Conservation (phyloP, 1,140 invertebrate species). For the Dreissena polymorpha region DNA sequence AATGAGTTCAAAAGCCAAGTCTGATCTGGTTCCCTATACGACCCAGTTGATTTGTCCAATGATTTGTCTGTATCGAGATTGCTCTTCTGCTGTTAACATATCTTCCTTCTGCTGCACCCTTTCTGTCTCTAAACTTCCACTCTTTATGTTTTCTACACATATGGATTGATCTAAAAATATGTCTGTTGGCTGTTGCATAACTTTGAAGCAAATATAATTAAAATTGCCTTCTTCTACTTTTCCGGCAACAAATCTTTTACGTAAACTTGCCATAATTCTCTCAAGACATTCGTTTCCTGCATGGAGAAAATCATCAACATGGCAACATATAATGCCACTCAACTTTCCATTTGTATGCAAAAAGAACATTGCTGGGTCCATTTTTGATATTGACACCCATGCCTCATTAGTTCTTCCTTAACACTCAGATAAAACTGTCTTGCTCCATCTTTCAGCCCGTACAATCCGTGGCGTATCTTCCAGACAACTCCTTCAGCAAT, state of each 20-base stretch:
- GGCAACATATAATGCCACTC: constrained; percentile 36
- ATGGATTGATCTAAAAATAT: too few relatives aligned
- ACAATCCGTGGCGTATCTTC: constrained; percentile 35
- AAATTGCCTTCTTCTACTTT: constrained; percentile 34
- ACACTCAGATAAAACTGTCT: constrained; percentile 43
- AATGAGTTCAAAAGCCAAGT: constrained; percentile 39
- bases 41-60: constrained; percentile 41
- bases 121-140: constrained; percentile 12
- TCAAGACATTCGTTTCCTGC: constrained; percentile 30
- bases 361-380: constrained; percentile 40
- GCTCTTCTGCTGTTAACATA: constrained; percentile 27
- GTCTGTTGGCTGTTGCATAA: too few relatives aligned
- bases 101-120: constrained; percentile 22
- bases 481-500: constrained; percentile 10
- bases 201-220: too few relatives aligned
- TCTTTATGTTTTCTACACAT: too few relatives aligned
- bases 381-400: constrained; percentile 19
- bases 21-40: constrained; percentile 40
- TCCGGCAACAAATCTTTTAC: constrained; percentile 40
- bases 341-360: constrained; percentile 39
- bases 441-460: constrained; percentile 40
- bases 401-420: constrained; percentile 25
- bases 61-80: constrained; percentile 28
- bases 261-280: constrained; percentile 30
- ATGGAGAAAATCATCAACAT: constrained; percentile 48